A percentile compares a stretch with the other conserved stretches of the same genome.
Conservation (phyloP, 2,113 vertebrate genomes). For the Gambusia holbrooki region DNA sequence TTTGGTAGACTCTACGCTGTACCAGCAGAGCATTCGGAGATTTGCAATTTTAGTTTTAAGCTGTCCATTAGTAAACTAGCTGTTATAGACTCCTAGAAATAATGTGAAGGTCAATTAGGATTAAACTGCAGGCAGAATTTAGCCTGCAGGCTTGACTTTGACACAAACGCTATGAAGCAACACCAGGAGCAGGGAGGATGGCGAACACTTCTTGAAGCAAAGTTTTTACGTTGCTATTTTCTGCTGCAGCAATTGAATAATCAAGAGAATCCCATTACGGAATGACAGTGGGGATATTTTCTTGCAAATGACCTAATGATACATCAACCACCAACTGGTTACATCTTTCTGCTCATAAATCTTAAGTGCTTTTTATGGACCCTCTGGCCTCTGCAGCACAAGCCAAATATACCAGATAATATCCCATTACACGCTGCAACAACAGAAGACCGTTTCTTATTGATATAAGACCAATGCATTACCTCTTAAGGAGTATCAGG, state of each 20-base stretch:
- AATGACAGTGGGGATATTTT: not conserved
- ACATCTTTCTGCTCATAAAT: not conserved
- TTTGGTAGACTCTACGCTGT: too few relatives aligned
- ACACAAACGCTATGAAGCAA: too few relatives aligned
- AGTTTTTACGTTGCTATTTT: not conserved
- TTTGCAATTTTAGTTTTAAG: too few relatives aligned
- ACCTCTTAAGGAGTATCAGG: slow-evolving; percentile 20
- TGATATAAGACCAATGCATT: slow-evolving; percentile 22
- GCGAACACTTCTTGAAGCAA: not conserved
- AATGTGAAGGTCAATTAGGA: too few relatives aligned
- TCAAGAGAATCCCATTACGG: not conserved
- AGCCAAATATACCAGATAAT: slow-evolving; percentile 4
- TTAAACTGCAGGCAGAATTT: too few relatives aligned
- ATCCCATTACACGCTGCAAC: slow-evolving; percentile 24
- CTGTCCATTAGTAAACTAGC: too few relatives aligned
- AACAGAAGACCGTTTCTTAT: slow-evolving; percentile 21
- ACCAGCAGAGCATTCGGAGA: too few relatives aligned
- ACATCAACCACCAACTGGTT: rapidly evolving
- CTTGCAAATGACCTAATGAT: not conserved
- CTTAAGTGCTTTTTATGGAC: not conserved
- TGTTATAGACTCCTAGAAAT: too few relatives aligned
- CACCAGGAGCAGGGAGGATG: not conserved
- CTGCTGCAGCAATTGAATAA: not conserved
- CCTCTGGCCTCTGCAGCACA: not conserved
- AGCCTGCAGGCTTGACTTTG: too few relatives aligned